phyloP scores from a whole-genome alignment of 2,888 invertebrate genomes.

The Ptycholaimellus sp. region DNA sequence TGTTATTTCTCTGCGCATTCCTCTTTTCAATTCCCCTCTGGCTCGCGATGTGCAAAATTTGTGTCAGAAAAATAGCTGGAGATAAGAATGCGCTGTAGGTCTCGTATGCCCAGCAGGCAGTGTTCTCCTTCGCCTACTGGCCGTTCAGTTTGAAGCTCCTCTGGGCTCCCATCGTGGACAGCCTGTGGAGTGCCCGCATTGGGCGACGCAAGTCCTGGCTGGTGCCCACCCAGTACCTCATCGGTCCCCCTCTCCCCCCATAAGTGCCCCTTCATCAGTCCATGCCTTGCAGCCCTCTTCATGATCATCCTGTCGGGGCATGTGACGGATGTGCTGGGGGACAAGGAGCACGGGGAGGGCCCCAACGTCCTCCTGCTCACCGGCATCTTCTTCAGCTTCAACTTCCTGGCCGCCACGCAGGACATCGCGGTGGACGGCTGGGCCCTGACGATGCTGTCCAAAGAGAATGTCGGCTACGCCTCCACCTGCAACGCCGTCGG shows the following conservation, averaged over 20 bases:
- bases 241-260: too few species aligned
- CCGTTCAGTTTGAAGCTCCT: constrained; percentile 58
- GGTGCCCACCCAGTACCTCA: constrained; percentile 31
- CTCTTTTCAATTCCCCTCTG: too few species aligned
- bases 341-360: constrained; percentile 7
- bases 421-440: constrained; percentile 99
- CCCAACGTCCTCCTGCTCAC: constrained; percentile 55
- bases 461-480: constrained; percentile 81
- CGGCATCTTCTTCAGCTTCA: constrained; percentile 59
- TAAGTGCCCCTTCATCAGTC: too few species aligned
- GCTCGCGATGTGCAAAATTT: too few species aligned
- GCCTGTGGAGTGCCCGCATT: constrained; percentile 49
- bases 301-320: constrained; percentile 58
- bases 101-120: constrained; percentile 67
- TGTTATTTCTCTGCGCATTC: too few species aligned
- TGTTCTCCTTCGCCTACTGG: constrained; percentile 33
- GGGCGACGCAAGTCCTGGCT: constrained; percentile 72
- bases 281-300: too few species aligned
- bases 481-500: constrained; percentile 97
- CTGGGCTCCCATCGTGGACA: constrained; percentile 96
- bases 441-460: constrained; percentile 92
- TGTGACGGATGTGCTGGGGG: constrained; percentile 22
- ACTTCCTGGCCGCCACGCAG: constrained; percentile 91
- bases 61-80: too few species aligned
- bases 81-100: constrained; percentile 69